Evolutionary conservation across 2,113 vertebrate genomes (phyloP).

Genomic region (Tetraodon nigroviridis): DNA sequence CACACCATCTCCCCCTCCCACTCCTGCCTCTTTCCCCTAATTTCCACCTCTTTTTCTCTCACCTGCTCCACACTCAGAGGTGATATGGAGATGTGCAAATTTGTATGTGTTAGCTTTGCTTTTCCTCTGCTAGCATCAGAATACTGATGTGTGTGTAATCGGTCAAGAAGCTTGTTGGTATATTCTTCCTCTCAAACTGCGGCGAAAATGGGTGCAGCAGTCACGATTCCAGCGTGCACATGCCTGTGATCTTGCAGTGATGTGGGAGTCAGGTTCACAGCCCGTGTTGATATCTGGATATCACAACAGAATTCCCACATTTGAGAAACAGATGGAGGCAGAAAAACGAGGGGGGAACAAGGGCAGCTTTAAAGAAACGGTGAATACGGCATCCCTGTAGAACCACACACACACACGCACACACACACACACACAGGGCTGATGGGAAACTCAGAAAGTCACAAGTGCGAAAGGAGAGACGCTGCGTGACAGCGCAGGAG

Average conservation of each 20-base stretch:
- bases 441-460: neutral
- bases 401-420: neutral
- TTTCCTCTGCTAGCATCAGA: conserved; percentile 1
- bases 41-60: conserved; percentile 28
- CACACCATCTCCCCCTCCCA: conserved; percentile 28
- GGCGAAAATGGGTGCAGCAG: conserved; percentile 23
- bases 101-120: conserved; percentile 12
- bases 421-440: conserved; percentile 15
- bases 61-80: conserved; percentile 20
- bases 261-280: conserved; percentile 46
- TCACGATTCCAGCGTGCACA: conserved; percentile 45
- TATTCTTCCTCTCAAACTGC: conserved; percentile 17
- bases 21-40: conserved; percentile 19
- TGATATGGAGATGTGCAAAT: conserved; percentile 11
- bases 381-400: too few relatives aligned
- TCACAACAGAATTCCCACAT: conserved; percentile 18
- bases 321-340: conserved; percentile 9
- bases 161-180: neutral
- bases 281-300: conserved; percentile 30
- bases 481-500: conserved; percentile 24
- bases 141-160: conserved; percentile 4
- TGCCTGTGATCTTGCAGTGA: conserved; percentile 33
- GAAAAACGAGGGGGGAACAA: conserved; percentile 15
- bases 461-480: conserved; percentile 5
- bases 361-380: neutral